Evolutionary conservation across 2,113 vertebrate species (phyloP).

Genomic region (Megaptera novaeangliae): DNA sequence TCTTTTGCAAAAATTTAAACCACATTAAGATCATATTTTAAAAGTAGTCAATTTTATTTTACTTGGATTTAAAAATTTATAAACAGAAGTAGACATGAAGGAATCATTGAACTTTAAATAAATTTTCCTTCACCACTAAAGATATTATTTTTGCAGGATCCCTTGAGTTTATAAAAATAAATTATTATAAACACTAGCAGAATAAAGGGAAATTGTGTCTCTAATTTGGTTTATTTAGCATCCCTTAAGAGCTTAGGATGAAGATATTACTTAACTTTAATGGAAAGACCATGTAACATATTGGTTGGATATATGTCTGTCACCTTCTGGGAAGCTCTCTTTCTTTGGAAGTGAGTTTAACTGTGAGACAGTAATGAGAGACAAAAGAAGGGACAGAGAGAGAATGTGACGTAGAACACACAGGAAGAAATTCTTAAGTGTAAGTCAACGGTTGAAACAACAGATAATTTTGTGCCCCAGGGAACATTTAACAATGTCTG

Average conservation of each 20-base stretch:
- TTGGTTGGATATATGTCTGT: not conserved
- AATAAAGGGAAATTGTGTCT: conserved; percentile 36
- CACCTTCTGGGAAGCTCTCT: not conserved
- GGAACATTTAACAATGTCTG: not conserved
- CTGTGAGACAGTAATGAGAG: too few species aligned
- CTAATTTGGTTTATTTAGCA: conserved; percentile 40
- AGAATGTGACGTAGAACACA: not conserved
- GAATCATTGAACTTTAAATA: conserved; percentile 51
- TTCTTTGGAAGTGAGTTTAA: not conserved
- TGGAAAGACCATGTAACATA: not conserved
- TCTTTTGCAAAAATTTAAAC: conserved; percentile 17
- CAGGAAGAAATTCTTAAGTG: not conserved
- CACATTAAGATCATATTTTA: not conserved
- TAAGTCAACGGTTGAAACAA: not conserved
- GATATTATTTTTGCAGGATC: conserved; percentile 14
- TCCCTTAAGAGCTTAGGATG: not conserved
- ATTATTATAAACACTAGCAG: conserved; percentile 47
- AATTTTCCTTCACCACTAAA: conserved; percentile 38
- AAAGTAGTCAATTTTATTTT: conserved; percentile 36
- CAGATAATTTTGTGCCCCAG: not conserved
- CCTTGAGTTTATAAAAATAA: conserved; percentile 48
- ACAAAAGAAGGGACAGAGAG: too few species aligned
- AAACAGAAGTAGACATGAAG: conserved; percentile 19
- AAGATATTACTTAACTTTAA: not conserved
- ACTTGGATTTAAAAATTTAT: conserved; percentile 10